phyloP scores from a whole-genome alignment of 2,888 invertebrate species.

The Leucozona laternaria region DNA sequence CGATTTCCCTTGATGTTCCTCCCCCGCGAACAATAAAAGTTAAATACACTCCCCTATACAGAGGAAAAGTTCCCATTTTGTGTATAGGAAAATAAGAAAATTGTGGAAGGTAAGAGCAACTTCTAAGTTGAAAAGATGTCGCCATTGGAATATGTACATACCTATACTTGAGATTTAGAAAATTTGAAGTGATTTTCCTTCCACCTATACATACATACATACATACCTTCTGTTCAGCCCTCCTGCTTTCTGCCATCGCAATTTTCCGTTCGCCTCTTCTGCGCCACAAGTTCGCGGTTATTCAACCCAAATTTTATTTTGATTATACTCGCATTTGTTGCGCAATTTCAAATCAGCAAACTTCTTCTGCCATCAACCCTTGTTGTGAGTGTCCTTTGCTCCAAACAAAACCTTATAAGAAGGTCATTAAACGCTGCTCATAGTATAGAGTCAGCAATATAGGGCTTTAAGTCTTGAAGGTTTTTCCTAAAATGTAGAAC shows the following conservation, averaged over 20 bases:
- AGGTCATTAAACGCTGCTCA: conserved; percentile 67
- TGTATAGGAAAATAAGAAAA: background rate
- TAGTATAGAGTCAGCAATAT: conserved; percentile 1
- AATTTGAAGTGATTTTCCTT: conserved; percentile 12
- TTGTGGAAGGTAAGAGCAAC: background rate
- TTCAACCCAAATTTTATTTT: conserved; percentile 70
- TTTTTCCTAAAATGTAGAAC: conserved; percentile 23
- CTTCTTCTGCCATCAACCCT: conserved; percentile 16
- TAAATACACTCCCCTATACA: conserved; percentile 56
- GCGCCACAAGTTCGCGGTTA: conserved; percentile 60
- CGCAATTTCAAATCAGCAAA: conserved; percentile 66
- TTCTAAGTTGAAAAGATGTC: conserved; percentile 53
- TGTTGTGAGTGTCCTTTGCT: conserved; percentile 10
- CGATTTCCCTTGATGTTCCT: background rate
- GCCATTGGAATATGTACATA: background rate
- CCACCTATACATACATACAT: background rate
- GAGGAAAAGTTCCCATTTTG: conserved; percentile 17
- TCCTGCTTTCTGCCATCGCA: background rate
- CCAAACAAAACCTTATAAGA: conserved; percentile 41
- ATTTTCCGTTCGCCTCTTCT: background rate
- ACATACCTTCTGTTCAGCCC: too few species aligned
- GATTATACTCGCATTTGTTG: conserved; percentile 72
- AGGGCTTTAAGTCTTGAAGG: conserved; percentile 32
- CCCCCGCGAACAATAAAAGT: conserved; percentile 45
- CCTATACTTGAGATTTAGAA: conserved; percentile 24